These are phyloP conservation scores for Teleogryllus occipitalis DNA, from an alignment of 1,140 invertebrate species.

Conservation along the genomic window DNA sequence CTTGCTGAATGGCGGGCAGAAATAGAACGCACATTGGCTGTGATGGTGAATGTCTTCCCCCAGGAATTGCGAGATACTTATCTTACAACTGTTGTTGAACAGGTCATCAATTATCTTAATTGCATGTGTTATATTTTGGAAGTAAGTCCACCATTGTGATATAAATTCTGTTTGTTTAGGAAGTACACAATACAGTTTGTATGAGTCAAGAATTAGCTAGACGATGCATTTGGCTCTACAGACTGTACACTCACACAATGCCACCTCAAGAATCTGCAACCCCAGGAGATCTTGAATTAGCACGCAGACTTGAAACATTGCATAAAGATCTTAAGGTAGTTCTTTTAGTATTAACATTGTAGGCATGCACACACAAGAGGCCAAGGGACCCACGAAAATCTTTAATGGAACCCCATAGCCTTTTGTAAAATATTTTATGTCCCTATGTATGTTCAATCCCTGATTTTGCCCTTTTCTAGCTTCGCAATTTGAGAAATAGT, in stretches of 20 bases:
- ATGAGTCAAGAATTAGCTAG: conserved; percentile 63
- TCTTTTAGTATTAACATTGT: no score
- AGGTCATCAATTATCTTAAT: conserved; percentile 40
- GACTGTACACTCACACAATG: conserved; percentile 40
- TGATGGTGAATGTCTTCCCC: conserved; percentile 59
- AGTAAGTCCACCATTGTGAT: background rate
- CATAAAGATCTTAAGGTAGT: conserved; percentile 60
- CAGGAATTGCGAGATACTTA: conserved; percentile 67
- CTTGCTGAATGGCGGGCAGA: conserved; percentile 49
- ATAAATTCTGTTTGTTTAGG: conserved; percentile 35
- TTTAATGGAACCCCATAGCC: background rate
- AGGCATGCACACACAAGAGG: no score
- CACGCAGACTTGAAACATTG: conserved; percentile 54
- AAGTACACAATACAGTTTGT: conserved; percentile 67
- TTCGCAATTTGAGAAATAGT: no score
- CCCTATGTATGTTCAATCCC: no score
- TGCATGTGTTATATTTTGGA: background rate
- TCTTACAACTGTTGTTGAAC: conserved; percentile 68
- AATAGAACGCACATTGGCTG: conserved; percentile 51
- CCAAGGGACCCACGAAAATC: background rate
- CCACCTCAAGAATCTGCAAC: conserved; percentile 35
- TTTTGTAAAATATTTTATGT: background rate
- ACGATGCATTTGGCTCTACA: conserved; percentile 63
- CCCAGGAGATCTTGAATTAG: conserved; percentile 48
- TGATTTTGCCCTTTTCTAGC: no score